Evolutionary conservation across 2,113 vertebrate genomes (phyloP).

Genomic region (Sterrhoptilus dennistouni): DNA sequence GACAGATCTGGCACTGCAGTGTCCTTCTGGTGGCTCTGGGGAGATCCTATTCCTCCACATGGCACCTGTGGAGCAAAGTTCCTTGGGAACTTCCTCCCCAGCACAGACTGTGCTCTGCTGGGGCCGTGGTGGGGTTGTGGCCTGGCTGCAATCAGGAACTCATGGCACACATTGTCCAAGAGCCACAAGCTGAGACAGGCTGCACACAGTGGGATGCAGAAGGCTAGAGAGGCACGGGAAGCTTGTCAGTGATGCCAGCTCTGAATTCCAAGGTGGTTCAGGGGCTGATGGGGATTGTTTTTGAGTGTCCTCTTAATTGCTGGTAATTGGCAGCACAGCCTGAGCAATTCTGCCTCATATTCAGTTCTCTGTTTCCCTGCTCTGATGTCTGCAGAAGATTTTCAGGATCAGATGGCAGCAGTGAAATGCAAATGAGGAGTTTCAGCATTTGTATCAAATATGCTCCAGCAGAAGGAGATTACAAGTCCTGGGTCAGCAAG

Average conservation of each 20-base stretch:
- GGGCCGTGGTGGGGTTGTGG: not conserved
- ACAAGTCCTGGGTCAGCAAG: not conserved
- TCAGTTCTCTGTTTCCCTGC: not conserved
- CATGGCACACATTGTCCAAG: not conserved
- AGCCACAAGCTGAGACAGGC: not conserved
- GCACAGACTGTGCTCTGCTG: not conserved
- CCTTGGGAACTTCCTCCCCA: not conserved
- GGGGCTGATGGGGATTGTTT: not conserved
- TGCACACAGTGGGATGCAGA: accelerated
- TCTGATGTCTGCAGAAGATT: not conserved
- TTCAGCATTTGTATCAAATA: not conserved
- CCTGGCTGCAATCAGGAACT: not conserved
- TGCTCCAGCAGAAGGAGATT: not conserved
- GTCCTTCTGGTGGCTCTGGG: not conserved
- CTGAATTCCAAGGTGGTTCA: not conserved
- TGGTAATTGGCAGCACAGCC: not conserved
- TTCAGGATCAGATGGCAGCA: constrained; percentile 1
- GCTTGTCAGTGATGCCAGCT: not conserved
- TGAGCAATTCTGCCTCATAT: not conserved
- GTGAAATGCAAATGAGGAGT: not conserved
- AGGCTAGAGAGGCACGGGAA: not conserved
- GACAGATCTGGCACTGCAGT: not conserved
- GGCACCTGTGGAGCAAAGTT: not conserved
- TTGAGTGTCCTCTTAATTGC: not conserved
- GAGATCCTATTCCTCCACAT: not conserved